Evolutionary conservation across 2,113 vertebrate species (phyloP).

Genomic region (Cochlearius cochlearius): DNA sequence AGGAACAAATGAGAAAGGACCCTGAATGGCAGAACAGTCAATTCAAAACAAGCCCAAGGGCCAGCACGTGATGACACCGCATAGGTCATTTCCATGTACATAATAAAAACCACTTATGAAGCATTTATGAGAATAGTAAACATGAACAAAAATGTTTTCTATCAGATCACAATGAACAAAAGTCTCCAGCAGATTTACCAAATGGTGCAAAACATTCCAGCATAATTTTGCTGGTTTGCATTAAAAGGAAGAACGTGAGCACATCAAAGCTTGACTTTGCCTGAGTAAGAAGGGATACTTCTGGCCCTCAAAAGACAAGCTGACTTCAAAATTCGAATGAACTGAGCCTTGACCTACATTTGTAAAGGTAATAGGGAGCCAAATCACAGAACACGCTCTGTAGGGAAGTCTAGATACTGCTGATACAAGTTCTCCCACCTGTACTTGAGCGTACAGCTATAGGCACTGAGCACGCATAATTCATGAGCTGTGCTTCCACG

Average conservation of each 20-base stretch:
- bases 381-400: background rate
- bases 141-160: background rate
- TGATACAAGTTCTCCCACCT: background rate
- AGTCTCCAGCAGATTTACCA: background rate
- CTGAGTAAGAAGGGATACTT: background rate
- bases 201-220: background rate
- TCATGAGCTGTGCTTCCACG: background rate
- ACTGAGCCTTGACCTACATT: background rate
- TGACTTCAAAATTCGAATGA: background rate
- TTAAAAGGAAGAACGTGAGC: background rate
- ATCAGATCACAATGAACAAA: background rate
- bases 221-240: background rate
- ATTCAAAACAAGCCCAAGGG: background rate
- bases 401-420: background rate
- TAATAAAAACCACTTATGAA: background rate
- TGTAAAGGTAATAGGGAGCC: background rate
- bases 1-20: constrained; percentile 8
- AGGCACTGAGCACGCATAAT: background rate
- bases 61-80: background rate
- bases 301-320: background rate
- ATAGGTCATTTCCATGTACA: background rate
- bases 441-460: background rate
- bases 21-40: background rate
- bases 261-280: constrained; percentile 22
- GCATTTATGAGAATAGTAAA: background rate